Percentiles rank a stretch among this genome's conserved stretches.
phyloP scores from a whole-genome alignment of 2,888 invertebrate species.

The Sesia bembeciformis region DNA sequence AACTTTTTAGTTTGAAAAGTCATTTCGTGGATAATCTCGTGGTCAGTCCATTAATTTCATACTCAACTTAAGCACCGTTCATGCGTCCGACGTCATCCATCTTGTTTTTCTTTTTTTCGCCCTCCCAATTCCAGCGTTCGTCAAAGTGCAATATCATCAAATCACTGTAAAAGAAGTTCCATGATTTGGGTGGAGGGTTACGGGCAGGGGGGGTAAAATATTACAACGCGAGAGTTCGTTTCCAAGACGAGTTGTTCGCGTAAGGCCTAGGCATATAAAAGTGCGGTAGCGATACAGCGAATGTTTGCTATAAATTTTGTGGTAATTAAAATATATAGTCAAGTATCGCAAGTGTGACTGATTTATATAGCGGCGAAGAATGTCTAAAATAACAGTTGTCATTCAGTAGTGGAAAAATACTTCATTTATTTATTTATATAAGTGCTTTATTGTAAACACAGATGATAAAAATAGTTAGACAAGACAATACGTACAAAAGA shows the following conservation, averaged over 20 bases:
- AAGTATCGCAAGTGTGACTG: no score
- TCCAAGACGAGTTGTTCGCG: slow-evolving; percentile 31
- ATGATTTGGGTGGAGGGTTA: slow-evolving; percentile 47
- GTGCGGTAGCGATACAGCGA: no score
- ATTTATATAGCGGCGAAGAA: no score
- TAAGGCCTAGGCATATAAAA: background rate
- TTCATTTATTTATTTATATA: no score
- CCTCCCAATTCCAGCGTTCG: slow-evolving; percentile 38
- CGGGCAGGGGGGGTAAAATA: slow-evolving; percentile 55
- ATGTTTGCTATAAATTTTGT: no score
- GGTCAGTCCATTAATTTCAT: background rate
- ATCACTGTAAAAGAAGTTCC: slow-evolving; percentile 70
- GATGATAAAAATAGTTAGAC: no score
- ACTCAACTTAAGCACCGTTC: slow-evolving; percentile 4
- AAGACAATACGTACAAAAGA: no score
- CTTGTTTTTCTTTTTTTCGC: slow-evolving; percentile 50
- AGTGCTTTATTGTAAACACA: no score
- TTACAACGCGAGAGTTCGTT: slow-evolving; percentile 60
- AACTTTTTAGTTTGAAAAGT: no score
- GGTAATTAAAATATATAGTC: no score
- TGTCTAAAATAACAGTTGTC: no score
- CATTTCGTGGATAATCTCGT: background rate
- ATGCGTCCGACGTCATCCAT: slow-evolving; percentile 40
- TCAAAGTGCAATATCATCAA: slow-evolving; percentile 73
- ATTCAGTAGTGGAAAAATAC: no score